Conservation (phyloP, 2,888 invertebrate species). For the Orthosia gracilis region DNA sequence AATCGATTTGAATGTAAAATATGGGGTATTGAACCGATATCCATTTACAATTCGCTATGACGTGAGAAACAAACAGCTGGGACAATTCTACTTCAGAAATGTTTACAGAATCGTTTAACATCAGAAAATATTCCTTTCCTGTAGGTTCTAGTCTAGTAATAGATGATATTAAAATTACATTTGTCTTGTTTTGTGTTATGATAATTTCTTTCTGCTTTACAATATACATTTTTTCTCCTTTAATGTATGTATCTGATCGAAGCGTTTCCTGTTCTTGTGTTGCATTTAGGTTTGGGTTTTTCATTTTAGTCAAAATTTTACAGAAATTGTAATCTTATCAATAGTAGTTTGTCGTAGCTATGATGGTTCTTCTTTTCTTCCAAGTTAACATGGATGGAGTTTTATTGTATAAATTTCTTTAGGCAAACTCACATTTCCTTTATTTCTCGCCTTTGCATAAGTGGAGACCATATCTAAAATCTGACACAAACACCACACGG, state of each 20-base stretch:
- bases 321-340: neutral
- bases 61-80: slow-evolving; percentile 67
- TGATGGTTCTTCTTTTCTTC: neutral
- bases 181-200: slow-evolving; percentile 11
- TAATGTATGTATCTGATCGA: neutral
- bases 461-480: slow-evolving; percentile 51
- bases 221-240: slow-evolving; percentile 8
- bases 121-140: slow-evolving; percentile 36
- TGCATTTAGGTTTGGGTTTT: slow-evolving; percentile 9
- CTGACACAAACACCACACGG: slow-evolving; percentile 58
- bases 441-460: slow-evolving; percentile 22
- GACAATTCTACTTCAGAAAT: slow-evolving; percentile 47
- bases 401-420: neutral
- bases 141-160: neutral
- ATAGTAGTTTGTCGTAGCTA: neutral
- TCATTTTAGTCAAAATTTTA: slow-evolving; percentile 1
- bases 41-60: slow-evolving; percentile 70
- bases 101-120: slow-evolving; percentile 36
- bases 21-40: slow-evolving; percentile 74
- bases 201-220: slow-evolving; percentile 7
- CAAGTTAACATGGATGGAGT: neutral
- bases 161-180: slow-evolving; percentile 14
- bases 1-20: slow-evolving; percentile 74
- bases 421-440: neutral
- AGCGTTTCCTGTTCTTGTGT: slow-evolving; percentile 2